Percentiles rank a stretch among this genome's conserved stretches.
These are phyloP conservation scores for Todus mexicanus DNA, from an alignment of 2,797 vertebrate genomes.

Conservation along the genomic window DNA sequence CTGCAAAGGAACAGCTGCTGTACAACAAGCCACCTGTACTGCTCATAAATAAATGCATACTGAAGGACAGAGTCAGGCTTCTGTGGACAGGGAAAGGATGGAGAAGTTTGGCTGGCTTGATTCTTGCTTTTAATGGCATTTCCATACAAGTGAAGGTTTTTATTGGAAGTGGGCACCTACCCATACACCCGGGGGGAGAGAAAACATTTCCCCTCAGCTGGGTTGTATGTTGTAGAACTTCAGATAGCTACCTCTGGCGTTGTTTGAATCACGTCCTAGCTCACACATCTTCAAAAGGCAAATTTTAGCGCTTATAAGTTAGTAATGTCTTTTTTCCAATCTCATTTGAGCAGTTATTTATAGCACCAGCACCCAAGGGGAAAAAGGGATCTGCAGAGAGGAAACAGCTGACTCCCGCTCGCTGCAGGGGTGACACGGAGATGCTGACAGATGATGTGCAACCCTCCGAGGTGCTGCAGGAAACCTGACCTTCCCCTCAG, in stretches of 20 bases:
- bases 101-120: neutral
- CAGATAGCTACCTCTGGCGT: neutral
- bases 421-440: neutral
- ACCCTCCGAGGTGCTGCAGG: neutral
- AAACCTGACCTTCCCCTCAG: neutral
- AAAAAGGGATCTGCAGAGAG: neutral
- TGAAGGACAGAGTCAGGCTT: neutral
- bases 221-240: neutral
- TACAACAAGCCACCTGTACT: neutral
- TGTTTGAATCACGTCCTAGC: neutral
- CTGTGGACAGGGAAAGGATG: neutral
- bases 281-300: neutral
- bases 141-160: neutral
- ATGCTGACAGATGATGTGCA: fast-evolving
- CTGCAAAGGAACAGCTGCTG: neutral
- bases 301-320: neutral
- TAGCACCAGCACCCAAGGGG: neutral
- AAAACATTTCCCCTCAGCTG: neutral
- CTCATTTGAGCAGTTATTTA: neutral
- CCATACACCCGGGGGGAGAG: neutral
- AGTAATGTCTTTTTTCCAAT: neutral
- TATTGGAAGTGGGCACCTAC: neutral
- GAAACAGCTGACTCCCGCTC: neutral
- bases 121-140: neutral
- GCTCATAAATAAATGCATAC: neutral